These are phyloP conservation scores for Melopsittacus undulatus DNA, from an alignment of 2,797 vertebrate genomes.

Conservation along the genomic window DNA sequence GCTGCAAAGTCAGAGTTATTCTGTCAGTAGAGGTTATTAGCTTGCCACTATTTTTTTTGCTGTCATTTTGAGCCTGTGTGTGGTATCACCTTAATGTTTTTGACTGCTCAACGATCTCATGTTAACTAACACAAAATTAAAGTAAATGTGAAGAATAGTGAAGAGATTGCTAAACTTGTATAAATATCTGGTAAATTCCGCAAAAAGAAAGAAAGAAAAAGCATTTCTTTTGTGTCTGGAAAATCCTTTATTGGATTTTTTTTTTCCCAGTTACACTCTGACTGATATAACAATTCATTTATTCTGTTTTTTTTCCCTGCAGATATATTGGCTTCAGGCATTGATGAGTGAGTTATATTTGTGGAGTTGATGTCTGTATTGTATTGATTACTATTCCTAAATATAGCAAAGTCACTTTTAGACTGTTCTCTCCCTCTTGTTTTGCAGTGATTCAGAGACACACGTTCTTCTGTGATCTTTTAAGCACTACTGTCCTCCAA, in stretches of 20 bases:
- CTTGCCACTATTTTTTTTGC: neutral
- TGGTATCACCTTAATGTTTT: neutral
- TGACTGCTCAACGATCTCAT: neutral
- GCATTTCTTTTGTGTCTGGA: neutral
- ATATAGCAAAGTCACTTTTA: constrained; percentile 70
- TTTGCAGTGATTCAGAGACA: neutral
- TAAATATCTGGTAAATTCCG: neutral
- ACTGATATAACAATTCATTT: neutral
- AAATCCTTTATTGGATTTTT: neutral
- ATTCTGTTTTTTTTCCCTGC: neutral
- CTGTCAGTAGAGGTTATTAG: neutral
- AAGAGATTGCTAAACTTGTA: neutral
- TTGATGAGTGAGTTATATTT: constrained; percentile 26
- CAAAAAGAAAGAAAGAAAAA: neutral
- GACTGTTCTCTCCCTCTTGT: neutral
- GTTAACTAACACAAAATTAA: neutral
- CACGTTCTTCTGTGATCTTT: neutral
- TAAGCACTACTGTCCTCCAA: neutral
- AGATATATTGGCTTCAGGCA: constrained; percentile 44
- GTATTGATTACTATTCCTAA: constrained; percentile 65
- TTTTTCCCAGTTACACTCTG: neutral
- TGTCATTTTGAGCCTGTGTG: neutral
- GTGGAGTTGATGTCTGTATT: constrained; percentile 49
- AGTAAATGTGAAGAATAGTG: neutral
- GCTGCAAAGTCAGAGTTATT: neutral